Conservation (phyloP, 1,140 invertebrate species). For the Microvelia longipes region DNA sequence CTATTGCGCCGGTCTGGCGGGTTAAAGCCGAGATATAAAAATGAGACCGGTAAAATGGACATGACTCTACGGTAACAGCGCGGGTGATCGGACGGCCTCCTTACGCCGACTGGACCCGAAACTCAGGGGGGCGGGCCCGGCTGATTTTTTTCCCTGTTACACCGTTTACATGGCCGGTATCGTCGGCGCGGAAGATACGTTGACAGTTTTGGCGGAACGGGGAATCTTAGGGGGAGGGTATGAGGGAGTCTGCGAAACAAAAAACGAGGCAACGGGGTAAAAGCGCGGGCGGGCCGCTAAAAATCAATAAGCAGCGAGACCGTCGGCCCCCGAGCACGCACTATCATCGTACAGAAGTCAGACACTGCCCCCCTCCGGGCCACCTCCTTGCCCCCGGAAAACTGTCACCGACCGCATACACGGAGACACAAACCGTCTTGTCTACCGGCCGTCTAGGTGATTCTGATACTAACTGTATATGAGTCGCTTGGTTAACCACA, state of each 20-base stretch:
- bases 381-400: neutral
- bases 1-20: neutral
- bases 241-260: neutral
- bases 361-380: constrained; percentile 9
- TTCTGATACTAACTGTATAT: neutral
- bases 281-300: neutral
- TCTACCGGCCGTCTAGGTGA: neutral
- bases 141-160: neutral
- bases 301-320: neutral
- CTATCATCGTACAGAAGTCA: constrained; percentile 3
- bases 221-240: neutral
- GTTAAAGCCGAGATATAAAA: neutral
- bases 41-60: neutral
- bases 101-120: neutral
- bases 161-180: neutral
- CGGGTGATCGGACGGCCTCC: neutral
- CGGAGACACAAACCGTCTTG: neutral
- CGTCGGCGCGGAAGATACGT: neutral
- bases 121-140: constrained; percentile 2
- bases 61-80: neutral
- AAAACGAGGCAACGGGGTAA: neutral
- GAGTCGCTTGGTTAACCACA: no score
- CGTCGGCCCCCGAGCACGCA: neutral
- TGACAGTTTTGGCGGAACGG: neutral
- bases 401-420: constrained; percentile 11